Conservation (phyloP, 2,888 invertebrate genomes). For the Beris chalybata region DNA sequence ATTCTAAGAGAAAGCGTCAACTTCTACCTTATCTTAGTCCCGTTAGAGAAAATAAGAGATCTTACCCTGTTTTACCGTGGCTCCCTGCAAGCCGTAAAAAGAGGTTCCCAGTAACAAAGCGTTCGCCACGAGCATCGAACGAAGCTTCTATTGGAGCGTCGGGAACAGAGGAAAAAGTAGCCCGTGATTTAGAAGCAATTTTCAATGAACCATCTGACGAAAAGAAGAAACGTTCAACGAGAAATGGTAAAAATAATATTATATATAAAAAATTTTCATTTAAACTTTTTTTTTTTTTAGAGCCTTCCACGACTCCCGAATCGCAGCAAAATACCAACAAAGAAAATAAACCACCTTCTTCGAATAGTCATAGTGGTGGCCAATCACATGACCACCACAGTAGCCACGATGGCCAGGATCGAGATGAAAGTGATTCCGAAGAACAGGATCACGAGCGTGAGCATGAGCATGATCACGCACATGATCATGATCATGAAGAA, state of each 20-base stretch:
- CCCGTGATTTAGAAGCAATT: slow-evolving; percentile 68
- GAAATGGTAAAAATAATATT: slow-evolving; percentile 42
- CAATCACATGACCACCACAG: slow-evolving; percentile 44
- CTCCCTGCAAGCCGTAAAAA: slow-evolving; percentile 57
- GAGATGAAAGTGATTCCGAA: slow-evolving; percentile 2
- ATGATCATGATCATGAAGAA: slow-evolving; percentile 51
- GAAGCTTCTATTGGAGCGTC: slow-evolving; percentile 46
- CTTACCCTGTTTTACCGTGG: slow-evolving; percentile 55
- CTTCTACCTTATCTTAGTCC: slow-evolving; percentile 39
- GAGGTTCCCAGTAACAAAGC: slow-evolving; percentile 68
- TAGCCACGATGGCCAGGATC: slow-evolving; percentile 51
- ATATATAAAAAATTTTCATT: not conserved
- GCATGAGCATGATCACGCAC: slow-evolving; percentile 42
- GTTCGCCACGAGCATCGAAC: slow-evolving; percentile 59
- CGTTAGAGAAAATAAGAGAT: slow-evolving; percentile 52
- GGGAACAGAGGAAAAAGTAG: slow-evolving; percentile 70
- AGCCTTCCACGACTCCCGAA: slow-evolving; percentile 30
- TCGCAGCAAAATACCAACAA: slow-evolving; percentile 35
- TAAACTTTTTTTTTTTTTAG: slow-evolving; percentile 32
- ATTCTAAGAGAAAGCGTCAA: slow-evolving; percentile 47
- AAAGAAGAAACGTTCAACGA: slow-evolving; percentile 59
- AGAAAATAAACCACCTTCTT: slow-evolving; percentile 21
- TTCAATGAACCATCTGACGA: slow-evolving; percentile 61
- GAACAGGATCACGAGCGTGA: slow-evolving; percentile 42
- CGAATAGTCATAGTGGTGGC: not conserved